Evolutionary conservation across 2,113 vertebrate genomes (phyloP).

Genomic region (Cyphotilapia sp.): DNA sequence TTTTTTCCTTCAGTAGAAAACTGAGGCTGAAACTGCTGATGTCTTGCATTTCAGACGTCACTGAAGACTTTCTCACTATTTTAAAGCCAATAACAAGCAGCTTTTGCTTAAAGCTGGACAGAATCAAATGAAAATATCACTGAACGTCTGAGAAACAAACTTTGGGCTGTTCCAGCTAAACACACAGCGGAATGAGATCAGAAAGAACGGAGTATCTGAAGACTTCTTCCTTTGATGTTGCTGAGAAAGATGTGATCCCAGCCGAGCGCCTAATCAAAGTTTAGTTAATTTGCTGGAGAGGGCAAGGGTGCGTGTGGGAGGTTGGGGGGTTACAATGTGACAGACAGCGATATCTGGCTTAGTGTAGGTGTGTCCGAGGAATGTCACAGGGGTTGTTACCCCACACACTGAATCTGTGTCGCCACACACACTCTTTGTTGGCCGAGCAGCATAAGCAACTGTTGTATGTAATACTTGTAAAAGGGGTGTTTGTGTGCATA

Average conservation of each 20-base stretch:
- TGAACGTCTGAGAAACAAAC: not conserved
- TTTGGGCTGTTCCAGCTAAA: not conserved
- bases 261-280: conserved; percentile 47
- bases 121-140: not conserved
- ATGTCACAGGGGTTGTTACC: conserved; percentile 46
- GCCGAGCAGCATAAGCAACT: conserved; percentile 47
- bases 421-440: conserved; percentile 46
- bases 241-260: conserved; percentile 27
- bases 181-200: conserved; percentile 8
- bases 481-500: conserved; percentile 33
- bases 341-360: conserved; percentile 41
- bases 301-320: not conserved
- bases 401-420: conserved; percentile 38
- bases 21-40: not conserved
- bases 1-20: not conserved
- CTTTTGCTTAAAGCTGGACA: not conserved
- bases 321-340: conserved; percentile 21
- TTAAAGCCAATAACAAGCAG: not conserved
- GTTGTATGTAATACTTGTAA: conserved; percentile 44
- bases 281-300: conserved; percentile 49
- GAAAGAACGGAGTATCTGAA: not conserved
- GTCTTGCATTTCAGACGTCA: not conserved
- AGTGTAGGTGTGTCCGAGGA: conserved; percentile 15
- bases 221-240: conserved; percentile 20
- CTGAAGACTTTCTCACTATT: not conserved